These are phyloP conservation scores for Chelonoidis abingdonii DNA, from an alignment of 2,113 vertebrate species.

Conservation along the genomic window DNA sequence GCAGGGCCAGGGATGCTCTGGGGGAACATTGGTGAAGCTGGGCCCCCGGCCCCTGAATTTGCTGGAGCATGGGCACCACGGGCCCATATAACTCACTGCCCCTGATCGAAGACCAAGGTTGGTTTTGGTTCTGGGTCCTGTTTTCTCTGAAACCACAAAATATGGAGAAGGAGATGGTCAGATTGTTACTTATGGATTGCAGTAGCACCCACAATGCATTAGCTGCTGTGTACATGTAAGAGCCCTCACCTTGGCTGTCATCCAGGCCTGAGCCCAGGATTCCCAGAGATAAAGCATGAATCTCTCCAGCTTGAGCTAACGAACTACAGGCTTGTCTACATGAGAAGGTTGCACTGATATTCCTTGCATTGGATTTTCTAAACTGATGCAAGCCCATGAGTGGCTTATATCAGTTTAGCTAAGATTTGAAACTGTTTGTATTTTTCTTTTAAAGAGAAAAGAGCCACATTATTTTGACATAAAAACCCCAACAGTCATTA, in stretches of 20 bases:
- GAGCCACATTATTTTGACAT: neutral
- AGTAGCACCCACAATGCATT: neutral
- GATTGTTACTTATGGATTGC: neutral
- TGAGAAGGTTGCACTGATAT: neutral
- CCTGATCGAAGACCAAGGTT: neutral
- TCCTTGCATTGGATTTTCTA: neutral
- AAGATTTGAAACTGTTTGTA: neutral
- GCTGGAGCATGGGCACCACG: too few species aligned
- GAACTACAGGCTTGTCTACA: neutral
- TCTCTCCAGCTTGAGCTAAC: neutral
- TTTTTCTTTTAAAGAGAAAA: neutral
- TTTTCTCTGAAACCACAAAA: accelerated
- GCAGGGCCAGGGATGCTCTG: too few species aligned
- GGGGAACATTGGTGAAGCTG: too few species aligned
- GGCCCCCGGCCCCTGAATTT: too few species aligned
- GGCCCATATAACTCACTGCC: too few species aligned
- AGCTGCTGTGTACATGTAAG: neutral
- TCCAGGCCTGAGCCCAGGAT: neutral
- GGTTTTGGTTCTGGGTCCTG: accelerated
- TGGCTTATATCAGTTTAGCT: neutral
- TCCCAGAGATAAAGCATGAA: neutral
- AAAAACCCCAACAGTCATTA: neutral
- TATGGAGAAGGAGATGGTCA: neutral
- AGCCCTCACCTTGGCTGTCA: neutral
- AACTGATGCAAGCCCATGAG: neutral